Base-by-base conservation (phyloP, 2,888 invertebrate genomes). In the Drosophila nr. medialis region DNA sequence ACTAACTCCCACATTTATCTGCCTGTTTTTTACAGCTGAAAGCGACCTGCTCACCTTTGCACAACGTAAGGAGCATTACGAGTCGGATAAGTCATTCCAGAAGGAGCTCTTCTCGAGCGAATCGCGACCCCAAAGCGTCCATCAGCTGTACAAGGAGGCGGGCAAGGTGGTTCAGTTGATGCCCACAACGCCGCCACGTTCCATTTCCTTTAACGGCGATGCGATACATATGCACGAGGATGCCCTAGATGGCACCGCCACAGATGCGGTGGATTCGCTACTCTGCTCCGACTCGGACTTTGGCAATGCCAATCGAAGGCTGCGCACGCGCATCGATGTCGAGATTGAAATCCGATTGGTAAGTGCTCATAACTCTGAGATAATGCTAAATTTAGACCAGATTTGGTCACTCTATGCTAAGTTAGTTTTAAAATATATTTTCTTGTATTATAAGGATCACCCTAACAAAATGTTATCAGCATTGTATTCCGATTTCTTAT, bases 291-390 rank as follows among this genome's bases (percentile, higher is more conserved):
- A 97, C 83, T 96, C 97, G 66, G 95, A 97, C 69, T 95, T 97
- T 88, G 95, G 96, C 81, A 95, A 95, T 82, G 95, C 95, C 91
- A 94, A 96, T 90, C 94, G 95, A 91, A 95, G 94, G 88, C 94
- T 96, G 87, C 94, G 95, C 89, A 95, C 95, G 90, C 95, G 94
- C 92, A 94, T 96, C 77, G 95, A 96, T 92, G 95, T 97, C 83
- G 97, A 97, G 92, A 98, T 98, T 91, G 98, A 98, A 94, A 97
- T 97, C 72, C 95, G 96, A 93, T 95, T 97, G 94, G 98, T 98
- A 94, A 96, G 96, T 95, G 38, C 24, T 11, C 1, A 11, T 42
- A 42, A 11, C 21, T 21, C 21, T 5, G 2, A 0, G 42, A 21
- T 11, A 42, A 42, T 21, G 11, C 21, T 6, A 5, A 13, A 1